A percentile compares a stretch with the other conserved stretches of the same genome.
phyloP scores from a whole-genome alignment of 2,113 vertebrate genomes.

The Amblyopsis rosae region DNA sequence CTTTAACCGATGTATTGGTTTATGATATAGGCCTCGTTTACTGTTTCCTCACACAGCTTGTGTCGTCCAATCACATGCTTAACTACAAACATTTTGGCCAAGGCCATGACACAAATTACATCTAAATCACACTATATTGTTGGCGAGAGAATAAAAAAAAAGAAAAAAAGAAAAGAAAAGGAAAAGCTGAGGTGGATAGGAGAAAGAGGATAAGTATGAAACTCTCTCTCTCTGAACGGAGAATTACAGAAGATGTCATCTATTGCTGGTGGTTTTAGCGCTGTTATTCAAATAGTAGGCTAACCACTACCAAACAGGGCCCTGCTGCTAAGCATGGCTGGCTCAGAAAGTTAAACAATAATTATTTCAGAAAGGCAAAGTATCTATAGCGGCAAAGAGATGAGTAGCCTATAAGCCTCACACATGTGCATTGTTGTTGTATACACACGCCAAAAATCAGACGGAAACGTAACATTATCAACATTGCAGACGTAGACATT shows the following conservation, averaged over 20 bases:
- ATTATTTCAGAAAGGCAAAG: slow-evolving; percentile 28
- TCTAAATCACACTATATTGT: background rate
- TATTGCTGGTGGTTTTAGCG: slow-evolving; percentile 30
- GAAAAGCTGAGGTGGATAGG: slow-evolving; percentile 4
- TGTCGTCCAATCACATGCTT: too few species aligned
- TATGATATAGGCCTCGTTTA: slow-evolving; percentile 45
- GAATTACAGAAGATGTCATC: slow-evolving; percentile 32
- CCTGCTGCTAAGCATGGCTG: slow-evolving; percentile 2
- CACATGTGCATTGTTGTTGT: slow-evolving; percentile 20
- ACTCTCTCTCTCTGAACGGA: slow-evolving; percentile 23
- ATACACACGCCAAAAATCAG: background rate
- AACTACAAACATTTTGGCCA: too few species aligned
- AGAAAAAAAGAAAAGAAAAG: slow-evolving; percentile 3
- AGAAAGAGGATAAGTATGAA: background rate
- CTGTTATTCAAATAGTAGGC: slow-evolving; percentile 32
- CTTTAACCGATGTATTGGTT: slow-evolving; percentile 56
- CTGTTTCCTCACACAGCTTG: slow-evolving; percentile 18
- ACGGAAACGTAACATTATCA: slow-evolving; percentile 6
- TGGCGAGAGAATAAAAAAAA: background rate
- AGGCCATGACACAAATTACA: background rate
- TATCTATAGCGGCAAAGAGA: slow-evolving; percentile 12
- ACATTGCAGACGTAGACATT: background rate
- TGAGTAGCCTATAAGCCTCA: background rate
- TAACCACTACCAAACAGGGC: slow-evolving; percentile 30
- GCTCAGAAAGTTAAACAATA: slow-evolving; percentile 14